Evolutionary conservation across 1,140 invertebrate genomes (phyloP), one percentile per base, ranked within the genome.

Genomic region (Hycleus cichorii): DNA sequence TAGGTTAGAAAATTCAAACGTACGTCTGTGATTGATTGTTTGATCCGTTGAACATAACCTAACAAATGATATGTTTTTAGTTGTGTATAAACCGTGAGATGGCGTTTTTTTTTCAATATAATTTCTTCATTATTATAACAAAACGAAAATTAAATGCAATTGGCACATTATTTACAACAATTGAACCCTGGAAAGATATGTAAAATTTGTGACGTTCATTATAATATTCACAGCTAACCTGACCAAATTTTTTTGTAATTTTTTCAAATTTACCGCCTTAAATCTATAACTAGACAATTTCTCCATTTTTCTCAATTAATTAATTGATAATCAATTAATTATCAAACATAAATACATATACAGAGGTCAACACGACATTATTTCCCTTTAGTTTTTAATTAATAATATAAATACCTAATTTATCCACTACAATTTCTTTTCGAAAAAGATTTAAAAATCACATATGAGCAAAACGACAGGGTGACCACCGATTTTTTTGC

Each of bases 111-210:
- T 32, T 18, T 18, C 2, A 18, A 18, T 18, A 18, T 18, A 18
- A 18, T 18, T 18, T 18, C 18, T 18, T 18, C 18, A 18, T 46
- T 54, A 54, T 32, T 39, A 49, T 32, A 49, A 59, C 47, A 57
- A 43, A 45, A 47, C 63, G 62, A 57, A 60, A 59, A 62, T 65
- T 62, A 69, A 65, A 65, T 65, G 64, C 62, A 65, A 65, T 71
- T 71, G 69, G 69, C 69, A 71, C 72, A 73, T 71, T 72, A 70
- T 69, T 62, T 71, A 70, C 68, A 69, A 68, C 69, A 68, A 66
- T 67, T 69, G 64, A 73, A 73, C 72, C 72, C 72, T 73, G 72
- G 72, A 71, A 70, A 73, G 72, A 73, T 73, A 73, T 73, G 72
- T 72, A 61, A 55, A 32, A 57, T 60, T 63, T 64, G 64, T 62